Evolutionary conservation across 92 coral and sea anemone species (phyloP).

Genomic region (Micromussa lordhowensis): DNA sequence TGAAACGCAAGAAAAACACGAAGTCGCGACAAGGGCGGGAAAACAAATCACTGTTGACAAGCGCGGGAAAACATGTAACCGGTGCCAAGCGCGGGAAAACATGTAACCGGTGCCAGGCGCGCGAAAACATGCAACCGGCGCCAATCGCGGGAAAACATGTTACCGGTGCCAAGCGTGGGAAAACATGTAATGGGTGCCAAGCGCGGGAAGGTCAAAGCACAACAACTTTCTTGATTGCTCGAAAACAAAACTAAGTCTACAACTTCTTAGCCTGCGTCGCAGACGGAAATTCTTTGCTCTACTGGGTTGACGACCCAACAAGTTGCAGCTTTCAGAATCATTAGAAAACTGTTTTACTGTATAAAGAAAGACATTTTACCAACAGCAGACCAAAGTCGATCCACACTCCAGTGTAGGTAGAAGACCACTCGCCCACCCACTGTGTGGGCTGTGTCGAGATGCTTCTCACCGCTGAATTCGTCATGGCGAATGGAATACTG

Average conservation of each 20-base stretch:
- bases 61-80: neutral
- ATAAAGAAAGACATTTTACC: slow-evolving; percentile 47
- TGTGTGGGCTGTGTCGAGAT: slow-evolving; percentile 50
- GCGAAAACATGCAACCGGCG: too few relatives aligned
- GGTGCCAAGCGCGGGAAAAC: neutral
- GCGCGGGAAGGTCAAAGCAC: too few relatives aligned
- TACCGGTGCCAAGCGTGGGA: neutral
- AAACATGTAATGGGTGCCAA: too few relatives aligned
- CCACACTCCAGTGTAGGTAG: slow-evolving; percentile 74
- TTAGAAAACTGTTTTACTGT: neutral
- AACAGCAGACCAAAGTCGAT: slow-evolving; percentile 69
- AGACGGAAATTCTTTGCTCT: neutral
- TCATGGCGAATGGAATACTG: slow-evolving; percentile 89
- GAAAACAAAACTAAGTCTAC: too few relatives aligned
- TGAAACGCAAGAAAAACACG: neutral
- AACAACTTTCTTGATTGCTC: too few relatives aligned
- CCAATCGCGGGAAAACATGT: neutral
- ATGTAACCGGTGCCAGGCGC: neutral
- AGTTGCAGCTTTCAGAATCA: neutral
- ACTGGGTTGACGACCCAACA: neutral
- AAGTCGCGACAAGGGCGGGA: neutral
- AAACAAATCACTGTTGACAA: neutral
- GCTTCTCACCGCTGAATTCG: slow-evolving; percentile 73
- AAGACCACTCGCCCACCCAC: slow-evolving; percentile 78
- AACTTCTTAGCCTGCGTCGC: too few relatives aligned